These are phyloP conservation scores for Dryobates pubescens DNA, from an alignment of 2,797 vertebrate species.

Conservation along the genomic window DNA sequence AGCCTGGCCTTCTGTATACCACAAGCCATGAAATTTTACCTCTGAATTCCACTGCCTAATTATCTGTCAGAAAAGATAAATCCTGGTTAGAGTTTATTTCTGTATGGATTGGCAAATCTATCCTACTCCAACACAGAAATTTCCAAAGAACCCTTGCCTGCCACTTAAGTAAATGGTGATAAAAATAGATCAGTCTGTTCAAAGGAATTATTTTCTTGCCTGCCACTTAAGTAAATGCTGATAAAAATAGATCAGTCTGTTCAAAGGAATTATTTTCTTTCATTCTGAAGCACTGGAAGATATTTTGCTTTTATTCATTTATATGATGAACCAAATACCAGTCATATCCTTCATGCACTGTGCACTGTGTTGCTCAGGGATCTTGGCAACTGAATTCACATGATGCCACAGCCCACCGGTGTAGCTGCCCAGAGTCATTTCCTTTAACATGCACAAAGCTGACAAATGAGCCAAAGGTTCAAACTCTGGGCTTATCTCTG, in stretches of 20 bases:
- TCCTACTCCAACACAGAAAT: neutral
- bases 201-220: constrained; percentile 29
- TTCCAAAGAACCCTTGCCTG: neutral
- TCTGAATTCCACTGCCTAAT: neutral
- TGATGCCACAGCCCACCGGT: neutral
- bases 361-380: accelerated
- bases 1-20: neutral
- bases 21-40: neutral
- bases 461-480: neutral
- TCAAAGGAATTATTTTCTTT: constrained; percentile 37
- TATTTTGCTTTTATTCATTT: constrained; percentile 19
- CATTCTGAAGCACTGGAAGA: neutral
- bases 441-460: neutral
- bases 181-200: constrained; percentile 32
- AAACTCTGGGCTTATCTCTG: neutral
- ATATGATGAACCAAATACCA: neutral
- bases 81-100: neutral
- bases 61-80: neutral
- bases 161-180: neutral
- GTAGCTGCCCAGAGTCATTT: neutral
- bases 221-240: neutral
- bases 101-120: constrained; percentile 19
- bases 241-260: constrained; percentile 37
- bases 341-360: neutral
- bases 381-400: neutral